These are phyloP conservation scores for Shinisaurus crocodilurus DNA, from an alignment of 2,113 vertebrate species.

Conservation along the genomic window DNA sequence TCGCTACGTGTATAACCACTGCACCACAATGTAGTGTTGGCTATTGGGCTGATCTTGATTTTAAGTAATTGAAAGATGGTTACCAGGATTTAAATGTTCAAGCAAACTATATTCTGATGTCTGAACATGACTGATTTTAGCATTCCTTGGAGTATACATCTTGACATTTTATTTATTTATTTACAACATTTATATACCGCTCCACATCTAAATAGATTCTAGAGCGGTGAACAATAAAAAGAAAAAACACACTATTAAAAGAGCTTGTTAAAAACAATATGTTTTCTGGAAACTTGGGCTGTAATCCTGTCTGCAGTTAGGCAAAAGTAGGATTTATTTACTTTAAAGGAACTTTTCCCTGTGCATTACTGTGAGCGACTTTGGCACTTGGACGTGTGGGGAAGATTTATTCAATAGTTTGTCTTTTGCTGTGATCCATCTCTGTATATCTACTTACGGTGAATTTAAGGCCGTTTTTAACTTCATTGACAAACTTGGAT, in stretches of 20 bases:
- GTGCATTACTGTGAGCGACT: not conserved
- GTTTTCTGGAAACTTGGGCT: not conserved
- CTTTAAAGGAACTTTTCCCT: not conserved
- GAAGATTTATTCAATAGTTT: not conserved
- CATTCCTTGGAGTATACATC: conserved; percentile 9
- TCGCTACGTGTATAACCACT: not conserved
- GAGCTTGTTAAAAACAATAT: no score
- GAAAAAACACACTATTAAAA: no score
- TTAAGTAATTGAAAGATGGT: conserved; percentile 38
- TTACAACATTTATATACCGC: no score
- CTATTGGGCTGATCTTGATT: conserved; percentile 24
- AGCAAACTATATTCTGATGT: conserved; percentile 39
- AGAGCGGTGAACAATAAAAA: no score
- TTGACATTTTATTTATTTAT: not conserved
- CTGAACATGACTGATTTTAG: conserved; percentile 34
- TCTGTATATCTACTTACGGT: not conserved
- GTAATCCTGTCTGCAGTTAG: not conserved
- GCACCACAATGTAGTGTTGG: conserved; percentile 29
- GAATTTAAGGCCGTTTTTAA: not conserved
- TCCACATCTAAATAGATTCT: no score
- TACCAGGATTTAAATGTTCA: conserved; percentile 30
- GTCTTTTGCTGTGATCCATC: not conserved
- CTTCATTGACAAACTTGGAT: conserved; percentile 6
- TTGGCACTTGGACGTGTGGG: not conserved
- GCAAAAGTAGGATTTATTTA: not conserved